Conservation (phyloP, 23 tunicate species). For the Halocynthia aurantium region DNA sequence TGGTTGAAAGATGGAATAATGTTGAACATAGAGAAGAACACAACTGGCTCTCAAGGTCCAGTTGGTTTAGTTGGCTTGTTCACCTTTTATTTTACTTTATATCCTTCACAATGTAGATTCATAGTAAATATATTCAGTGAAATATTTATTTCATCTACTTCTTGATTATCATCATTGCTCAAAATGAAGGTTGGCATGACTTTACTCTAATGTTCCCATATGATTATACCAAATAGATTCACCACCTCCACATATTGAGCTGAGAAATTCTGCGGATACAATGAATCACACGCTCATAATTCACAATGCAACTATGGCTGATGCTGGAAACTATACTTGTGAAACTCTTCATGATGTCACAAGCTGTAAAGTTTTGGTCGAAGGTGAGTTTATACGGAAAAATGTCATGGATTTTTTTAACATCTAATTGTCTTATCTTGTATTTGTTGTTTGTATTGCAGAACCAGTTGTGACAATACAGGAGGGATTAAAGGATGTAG, state of each 20-base stretch:
- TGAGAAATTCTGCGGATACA: too few species aligned
- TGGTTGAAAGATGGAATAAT: conserved; percentile 37
- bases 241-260: too few species aligned
- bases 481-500: conserved; percentile 7
- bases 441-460: neutral
- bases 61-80: too few species aligned
- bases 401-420: neutral
- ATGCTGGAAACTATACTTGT: conserved; percentile 37
- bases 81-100: too few species aligned
- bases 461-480: conserved; percentile 22
- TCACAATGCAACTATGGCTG: conserved; percentile 8
- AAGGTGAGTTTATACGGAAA: conserved; percentile 2
- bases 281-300: neutral
- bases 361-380: conserved; percentile 1
- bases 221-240: too few species aligned
- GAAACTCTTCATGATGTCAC: conserved; percentile 40
- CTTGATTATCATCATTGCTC: too few species aligned
- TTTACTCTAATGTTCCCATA: too few species aligned
- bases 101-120: too few species aligned
- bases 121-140: too few species aligned
- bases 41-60: too few species aligned
- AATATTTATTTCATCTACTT: too few species aligned
- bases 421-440: neutral
- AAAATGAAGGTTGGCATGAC: too few species aligned
- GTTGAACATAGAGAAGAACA: neutral